These are phyloP conservation scores for Acanthurus lineatus DNA, from an alignment of 2,797 vertebrate species.

Conservation along the genomic window DNA sequence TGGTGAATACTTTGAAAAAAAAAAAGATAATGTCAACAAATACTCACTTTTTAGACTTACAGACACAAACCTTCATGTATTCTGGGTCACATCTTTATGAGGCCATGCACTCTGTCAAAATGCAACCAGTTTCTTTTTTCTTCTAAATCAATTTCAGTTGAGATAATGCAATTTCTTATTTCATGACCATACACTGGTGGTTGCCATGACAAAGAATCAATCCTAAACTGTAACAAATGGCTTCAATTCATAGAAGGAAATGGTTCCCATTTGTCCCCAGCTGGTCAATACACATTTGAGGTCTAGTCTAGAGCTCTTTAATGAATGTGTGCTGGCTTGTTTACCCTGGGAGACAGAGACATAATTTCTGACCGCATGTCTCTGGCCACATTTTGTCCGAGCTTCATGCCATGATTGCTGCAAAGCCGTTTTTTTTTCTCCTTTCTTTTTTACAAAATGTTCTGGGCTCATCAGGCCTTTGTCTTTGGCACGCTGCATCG, in stretches of 20 bases:
- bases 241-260: conserved; percentile 80
- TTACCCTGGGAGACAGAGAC: conserved; percentile 77
- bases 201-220: conserved; percentile 82
- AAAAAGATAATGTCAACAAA: conserved; percentile 39
- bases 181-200: conserved; percentile 67
- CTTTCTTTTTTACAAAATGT: conserved; percentile 59
- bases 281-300: conserved; percentile 83
- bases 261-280: conserved; percentile 80
- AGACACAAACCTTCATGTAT: conserved; percentile 18
- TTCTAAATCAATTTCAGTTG: conserved; percentile 73
- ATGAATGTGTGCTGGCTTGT: conserved; percentile 81
- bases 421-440: conserved; percentile 53
- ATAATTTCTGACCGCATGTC: conserved; percentile 72
- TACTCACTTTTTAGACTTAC: conserved; percentile 9
- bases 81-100: conserved; percentile 45
- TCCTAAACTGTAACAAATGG: conserved; percentile 83
- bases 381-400: conserved; percentile 61
- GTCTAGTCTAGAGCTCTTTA: conserved; percentile 75
- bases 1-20: conserved; percentile 18
- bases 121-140: conserved; percentile 42
- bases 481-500: conserved; percentile 53
- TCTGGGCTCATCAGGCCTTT: conserved; percentile 64
- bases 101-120: conserved; percentile 65
- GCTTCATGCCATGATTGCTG: conserved; percentile 65
- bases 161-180: conserved; percentile 76